Evolutionary conservation across 1,140 invertebrate genomes (phyloP).

Genomic region (honey bee (Apis mellifera)): DNA sequence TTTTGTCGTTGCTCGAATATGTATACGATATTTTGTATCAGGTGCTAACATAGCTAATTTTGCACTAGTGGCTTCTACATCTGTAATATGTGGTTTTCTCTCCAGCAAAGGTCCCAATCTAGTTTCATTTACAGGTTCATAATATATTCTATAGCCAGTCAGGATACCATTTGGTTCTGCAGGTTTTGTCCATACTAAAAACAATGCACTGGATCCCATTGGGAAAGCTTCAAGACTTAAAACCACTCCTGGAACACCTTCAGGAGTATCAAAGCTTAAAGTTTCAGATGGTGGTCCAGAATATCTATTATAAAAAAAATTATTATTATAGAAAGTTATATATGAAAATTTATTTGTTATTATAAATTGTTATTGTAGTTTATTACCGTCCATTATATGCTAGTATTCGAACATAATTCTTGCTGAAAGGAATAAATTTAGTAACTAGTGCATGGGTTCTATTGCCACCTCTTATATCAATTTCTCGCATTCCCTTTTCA

Average conservation of each 20-base stretch:
- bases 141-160: conserved; percentile 96
- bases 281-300: conserved; percentile 94
- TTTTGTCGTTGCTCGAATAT: conserved; percentile 90
- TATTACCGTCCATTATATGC: conserved; percentile 91
- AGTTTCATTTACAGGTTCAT: conserved; percentile 90
- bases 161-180: conserved; percentile 95
- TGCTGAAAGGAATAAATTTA: conserved; percentile 94
- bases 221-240: conserved; percentile 91
- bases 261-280: conserved; percentile 93
- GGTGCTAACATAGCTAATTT: conserved; percentile 93
- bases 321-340: background rate
- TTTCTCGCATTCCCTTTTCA: conserved; percentile 88
- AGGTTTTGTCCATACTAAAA: conserved; percentile 95
- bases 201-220: conserved; percentile 93
- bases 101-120: conserved; percentile 86
- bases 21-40: conserved; percentile 94
- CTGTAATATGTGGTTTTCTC: conserved; percentile 88
- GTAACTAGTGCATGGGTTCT: conserved; percentile 88
- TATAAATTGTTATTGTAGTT: background rate
- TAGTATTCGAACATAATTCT: conserved; percentile 94
- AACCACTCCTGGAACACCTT: conserved; percentile 96
- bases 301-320: conserved; percentile 80
- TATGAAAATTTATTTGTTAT: background rate
- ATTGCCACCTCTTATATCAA: conserved; percentile 88
- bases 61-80: conserved; percentile 89